Base-by-base conservation (phyloP, 2,797 vertebrate species). In the Echeneis naucrates region DNA sequence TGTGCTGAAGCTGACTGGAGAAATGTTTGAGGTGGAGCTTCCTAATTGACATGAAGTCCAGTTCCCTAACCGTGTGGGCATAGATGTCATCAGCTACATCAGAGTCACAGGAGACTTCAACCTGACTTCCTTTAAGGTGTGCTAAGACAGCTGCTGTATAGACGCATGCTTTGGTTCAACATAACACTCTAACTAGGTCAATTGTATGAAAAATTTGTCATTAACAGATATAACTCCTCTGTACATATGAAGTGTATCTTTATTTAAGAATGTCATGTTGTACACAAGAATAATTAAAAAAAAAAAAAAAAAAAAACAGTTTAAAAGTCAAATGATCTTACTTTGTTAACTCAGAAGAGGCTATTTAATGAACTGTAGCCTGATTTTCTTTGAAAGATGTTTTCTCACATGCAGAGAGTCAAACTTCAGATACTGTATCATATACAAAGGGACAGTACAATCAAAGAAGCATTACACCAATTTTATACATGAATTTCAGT, bases 61-160 rank as follows among this genome's bases (percentile, higher is more conserved):
- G 27, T 97, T 97, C 81, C 95, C 95, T 32, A 96, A 95, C 78
- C 89, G 94, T 11, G 82, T 87, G 0, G 26, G 24, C 33, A 78
- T 91, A 68, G 40, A 69, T 2, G 81, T 87, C 47, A 84, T 97
- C 85, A 92, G 30, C 76, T 96, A 95, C 66, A 3, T 95, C 66
- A 75, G 81, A 1, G 21, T 96, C 23, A 24, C 7, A 1, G 94
- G 94, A 0, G 94, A 94, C 70, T 86, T 97, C 56, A 93, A 61
- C 19, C 53, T 96, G n/a, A 91, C 75, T 13, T 95, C 94, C 72
- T 93, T 97, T 67, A 96, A 96, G 83, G 83, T 95, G n/a, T 88
- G 58, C 2, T 95, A 77, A 93, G 77, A 72, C 33, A 55, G 21
- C 30, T 42, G 11, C 19, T 51, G 14, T 57, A 13, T 30, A 30